A percentile compares a stretch with the other conserved stretches of the same genome.
Evolutionary conservation across 2,888 invertebrate species (phyloP).

Genomic region (Ochlodes sylvanus): DNA sequence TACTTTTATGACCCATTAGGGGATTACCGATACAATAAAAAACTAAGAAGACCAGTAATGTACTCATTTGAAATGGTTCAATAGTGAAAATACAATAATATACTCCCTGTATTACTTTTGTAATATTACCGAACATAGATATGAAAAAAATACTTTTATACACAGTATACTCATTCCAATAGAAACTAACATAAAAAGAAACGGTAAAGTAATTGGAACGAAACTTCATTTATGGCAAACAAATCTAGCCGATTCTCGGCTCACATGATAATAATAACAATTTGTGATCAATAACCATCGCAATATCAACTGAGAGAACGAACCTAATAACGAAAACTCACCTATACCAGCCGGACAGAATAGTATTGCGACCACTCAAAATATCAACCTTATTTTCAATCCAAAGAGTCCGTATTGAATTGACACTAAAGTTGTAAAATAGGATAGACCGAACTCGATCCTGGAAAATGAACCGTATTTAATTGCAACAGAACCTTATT

Average conservation of each 20-base stretch:
- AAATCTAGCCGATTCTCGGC: conserved; percentile 26
- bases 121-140: background rate
- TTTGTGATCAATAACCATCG: conserved; percentile 45
- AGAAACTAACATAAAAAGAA: conserved; percentile 32
- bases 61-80: background rate
- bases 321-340: conserved; percentile 40
- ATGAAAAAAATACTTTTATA: background rate
- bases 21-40: background rate
- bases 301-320: conserved; percentile 42
- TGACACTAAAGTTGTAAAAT: background rate
- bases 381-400: conserved; percentile 26
- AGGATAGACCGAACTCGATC: background rate
- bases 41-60: background rate
- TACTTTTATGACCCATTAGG: background rate
- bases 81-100: background rate
- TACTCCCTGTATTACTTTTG: background rate
- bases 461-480: background rate
- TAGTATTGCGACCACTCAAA: background rate
- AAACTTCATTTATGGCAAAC: conserved; percentile 24
- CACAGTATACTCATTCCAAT: background rate
- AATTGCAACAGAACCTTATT: background rate
- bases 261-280: conserved; percentile 36
- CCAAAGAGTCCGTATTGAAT: conserved; percentile 28
- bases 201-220: conserved; percentile 15
- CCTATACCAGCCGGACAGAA: conserved; percentile 36